A percentile compares a stretch with the other conserved stretches of the same genome.
Evolutionary conservation across 2,888 invertebrate species (phyloP).

Genomic region (Pyrocoelia pectoralis): DNA sequence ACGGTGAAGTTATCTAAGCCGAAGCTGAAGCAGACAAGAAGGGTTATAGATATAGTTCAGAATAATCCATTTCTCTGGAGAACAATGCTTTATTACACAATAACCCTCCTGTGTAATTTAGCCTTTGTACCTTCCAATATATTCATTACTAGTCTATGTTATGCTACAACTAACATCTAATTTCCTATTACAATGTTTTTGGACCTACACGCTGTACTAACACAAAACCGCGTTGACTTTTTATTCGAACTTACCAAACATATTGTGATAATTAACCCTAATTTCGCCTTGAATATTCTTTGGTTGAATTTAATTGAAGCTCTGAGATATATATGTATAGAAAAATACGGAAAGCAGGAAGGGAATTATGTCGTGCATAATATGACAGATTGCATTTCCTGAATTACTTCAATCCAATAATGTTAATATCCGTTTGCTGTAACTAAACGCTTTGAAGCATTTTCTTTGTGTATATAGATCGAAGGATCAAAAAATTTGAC

Average conservation of each 20-base stretch:
- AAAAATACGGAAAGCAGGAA: no score
- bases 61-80: conserved; percentile 58
- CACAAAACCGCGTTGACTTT: neutral
- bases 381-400: neutral
- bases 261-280: no score
- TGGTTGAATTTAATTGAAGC: no score
- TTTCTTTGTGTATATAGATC: no score
- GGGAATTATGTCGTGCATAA: neutral
- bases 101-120: conserved; percentile 60
- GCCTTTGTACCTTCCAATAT: conserved; percentile 59
- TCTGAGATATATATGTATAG: no score
- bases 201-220: neutral
- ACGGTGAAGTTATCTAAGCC: conserved; percentile 45
- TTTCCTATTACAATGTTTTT: conserved; percentile 32
- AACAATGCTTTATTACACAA: conserved; percentile 61
- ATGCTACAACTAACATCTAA: conserved; percentile 44
- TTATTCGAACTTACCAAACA: neutral
- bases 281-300: no score
- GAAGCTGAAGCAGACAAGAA: conserved; percentile 50
- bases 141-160: conserved; percentile 57
- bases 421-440: neutral
- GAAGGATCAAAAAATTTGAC: no score
- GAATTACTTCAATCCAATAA: neutral
- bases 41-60: conserved; percentile 52
- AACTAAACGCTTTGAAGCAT: neutral